Evolutionary conservation across 2,113 vertebrate species (phyloP), one percentile per base, ranked within the genome.

Genomic region (Nematolebias whitei): DNA sequence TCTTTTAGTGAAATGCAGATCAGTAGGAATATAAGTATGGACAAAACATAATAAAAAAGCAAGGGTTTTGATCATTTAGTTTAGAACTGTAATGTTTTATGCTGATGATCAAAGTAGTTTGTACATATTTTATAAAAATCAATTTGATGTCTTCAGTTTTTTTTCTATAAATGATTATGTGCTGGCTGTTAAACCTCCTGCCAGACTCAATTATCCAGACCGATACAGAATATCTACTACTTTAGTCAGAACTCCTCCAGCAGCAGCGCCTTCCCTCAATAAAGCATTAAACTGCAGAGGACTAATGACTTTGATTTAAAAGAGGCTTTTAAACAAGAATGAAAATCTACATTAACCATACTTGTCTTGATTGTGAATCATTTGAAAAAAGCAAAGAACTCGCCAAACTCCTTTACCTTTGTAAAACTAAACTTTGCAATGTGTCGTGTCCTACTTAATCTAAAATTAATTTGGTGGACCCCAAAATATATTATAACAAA

Each of bases 121-220:
- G 40, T 41, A 13, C 40, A 15, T 13, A 2, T 47, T 12, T 19
- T 2, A 10, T 47, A n/a, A 20, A 19, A 8, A 3, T 19, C n/a
- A 1, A 22, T 23, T 29, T 16, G 5, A 7, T 16, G 23, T 26
- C 23, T 26, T 26, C 6, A 15, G 22, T 23, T 76, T 40, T 50
- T 68, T 72, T 68, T 40, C 60, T 18, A 49, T 23, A 24, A 51
- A 19, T 50, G 23, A 0, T n/a, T n/a, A 2, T 8, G 16, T 54
- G 61, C 35, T 61, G 47, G 56, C 45, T 70, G 44, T 74, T 62
- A 65, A 50, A 80, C 54, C 68, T 35, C 22, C 45, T 22, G 51
- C 35, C 29, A 50, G 50, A 60, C 52, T 75, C 39, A 52, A 9
- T 20, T 45, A 61, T 77, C 74, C 26, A 63, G n/a, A n/a, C n/a